phyloP scores from a whole-genome alignment of 92 coral and sea anemone genomes.

The Galaxea fascicularis region DNA sequence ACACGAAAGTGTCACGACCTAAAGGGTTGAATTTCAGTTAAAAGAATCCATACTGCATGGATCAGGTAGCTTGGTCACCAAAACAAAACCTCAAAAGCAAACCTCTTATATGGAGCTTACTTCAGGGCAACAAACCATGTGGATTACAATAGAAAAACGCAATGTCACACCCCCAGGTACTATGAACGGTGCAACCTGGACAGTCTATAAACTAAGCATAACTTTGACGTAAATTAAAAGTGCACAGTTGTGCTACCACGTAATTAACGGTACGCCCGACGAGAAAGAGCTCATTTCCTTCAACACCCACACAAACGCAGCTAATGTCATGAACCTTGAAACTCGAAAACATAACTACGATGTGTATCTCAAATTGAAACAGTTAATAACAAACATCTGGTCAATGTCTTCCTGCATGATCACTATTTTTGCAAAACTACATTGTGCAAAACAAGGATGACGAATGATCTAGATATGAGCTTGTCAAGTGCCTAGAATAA shows the following conservation, averaged over 20 bases:
- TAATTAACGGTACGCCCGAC: constrained; percentile 10
- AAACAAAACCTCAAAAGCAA: constrained; percentile 38
- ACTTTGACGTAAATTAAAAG: not conserved
- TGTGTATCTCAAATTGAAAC: not conserved
- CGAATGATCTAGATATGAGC: constrained; percentile 32
- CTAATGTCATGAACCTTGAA: constrained; percentile 27
- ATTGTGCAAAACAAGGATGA: not conserved
- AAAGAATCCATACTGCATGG: constrained; percentile 4
- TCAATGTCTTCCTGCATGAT: not conserved
- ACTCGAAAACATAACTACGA: constrained; percentile 2
- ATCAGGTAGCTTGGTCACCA: constrained; percentile 50
- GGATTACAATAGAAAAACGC: not conserved
- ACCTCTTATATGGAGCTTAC: not conserved
- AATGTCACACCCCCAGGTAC: not conserved
- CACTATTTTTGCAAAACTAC: not conserved
- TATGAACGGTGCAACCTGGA: not conserved
- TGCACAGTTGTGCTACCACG: constrained; percentile 4
- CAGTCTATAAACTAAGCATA: not conserved
- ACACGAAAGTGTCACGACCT: constrained; percentile 66
- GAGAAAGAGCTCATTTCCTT: constrained; percentile 22
- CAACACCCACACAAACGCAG: constrained; percentile 22
- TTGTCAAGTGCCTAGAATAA: constrained; percentile 20
- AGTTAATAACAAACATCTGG: not conserved
- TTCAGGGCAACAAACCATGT: not conserved
- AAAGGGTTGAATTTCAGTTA: constrained; percentile 34